Evolutionary conservation across 1,140 invertebrate species (phyloP).

Genomic region (Rhopalosiphum maidis): DNA sequence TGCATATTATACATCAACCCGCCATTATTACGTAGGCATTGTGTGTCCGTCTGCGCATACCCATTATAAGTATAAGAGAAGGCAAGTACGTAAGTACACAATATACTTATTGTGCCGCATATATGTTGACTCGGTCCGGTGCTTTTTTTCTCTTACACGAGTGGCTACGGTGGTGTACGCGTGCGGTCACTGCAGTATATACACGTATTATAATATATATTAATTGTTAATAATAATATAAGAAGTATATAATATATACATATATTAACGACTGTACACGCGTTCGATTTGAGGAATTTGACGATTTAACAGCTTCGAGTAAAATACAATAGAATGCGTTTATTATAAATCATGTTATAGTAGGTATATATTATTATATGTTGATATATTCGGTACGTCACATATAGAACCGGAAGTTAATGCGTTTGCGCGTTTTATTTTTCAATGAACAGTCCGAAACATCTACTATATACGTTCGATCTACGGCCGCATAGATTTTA

Average conservation of each 20-base stretch:
- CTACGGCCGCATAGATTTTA: not conserved
- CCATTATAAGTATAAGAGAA: not conserved
- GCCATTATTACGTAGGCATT: constrained; percentile 45
- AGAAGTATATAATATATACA: not conserved
- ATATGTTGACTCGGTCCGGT: constrained; percentile 17
- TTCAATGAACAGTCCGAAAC: not conserved
- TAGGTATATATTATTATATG: not conserved
- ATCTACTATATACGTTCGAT: not conserved
- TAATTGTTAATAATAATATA: not conserved
- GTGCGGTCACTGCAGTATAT: no score
- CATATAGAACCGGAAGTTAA: not conserved
- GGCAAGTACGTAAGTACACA: not conserved
- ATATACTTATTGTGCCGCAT: not conserved
- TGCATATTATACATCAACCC: constrained; percentile 21
- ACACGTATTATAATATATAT: not conserved
- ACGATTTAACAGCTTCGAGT: not conserved
- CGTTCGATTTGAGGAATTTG: not conserved
- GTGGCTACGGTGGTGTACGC: not conserved
- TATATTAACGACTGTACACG: not conserved
- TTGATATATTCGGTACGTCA: not conserved
- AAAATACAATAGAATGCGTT: not conserved
- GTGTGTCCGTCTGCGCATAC: constrained; percentile 11
- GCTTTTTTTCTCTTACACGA: not conserved
- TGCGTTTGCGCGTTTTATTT: not conserved
- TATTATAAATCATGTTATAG: not conserved